These are phyloP conservation scores for Eufriesea mexicana DNA, from an alignment of 1,140 invertebrate species.

Conservation along the genomic window DNA sequence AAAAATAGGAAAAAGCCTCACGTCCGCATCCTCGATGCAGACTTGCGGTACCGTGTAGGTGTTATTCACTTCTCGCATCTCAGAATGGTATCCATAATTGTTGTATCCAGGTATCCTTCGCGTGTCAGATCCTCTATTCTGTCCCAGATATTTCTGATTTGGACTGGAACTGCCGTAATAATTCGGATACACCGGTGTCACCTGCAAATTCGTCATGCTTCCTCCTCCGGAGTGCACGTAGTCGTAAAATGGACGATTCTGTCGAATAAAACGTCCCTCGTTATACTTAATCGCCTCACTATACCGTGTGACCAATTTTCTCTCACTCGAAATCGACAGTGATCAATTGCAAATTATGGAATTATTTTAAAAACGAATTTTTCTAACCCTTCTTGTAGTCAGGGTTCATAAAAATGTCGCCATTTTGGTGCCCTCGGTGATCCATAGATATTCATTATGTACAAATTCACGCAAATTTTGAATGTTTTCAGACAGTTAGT, in stretches of 20 bases:
- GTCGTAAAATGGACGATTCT: constrained; percentile 73
- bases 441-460: too few relatives aligned
- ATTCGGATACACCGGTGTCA: constrained; percentile 65
- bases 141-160: constrained; percentile 50
- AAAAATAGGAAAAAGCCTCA: constrained; percentile 58
- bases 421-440: too few relatives aligned
- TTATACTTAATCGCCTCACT: too few relatives aligned
- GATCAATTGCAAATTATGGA: too few relatives aligned
- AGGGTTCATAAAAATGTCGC: too few relatives aligned
- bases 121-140: constrained; percentile 48
- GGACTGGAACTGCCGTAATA: constrained; percentile 76
- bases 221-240: constrained; percentile 68
- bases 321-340: too few relatives aligned
- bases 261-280: constrained; percentile 16
- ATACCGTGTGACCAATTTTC: too few relatives aligned
- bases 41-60: constrained; percentile 73
- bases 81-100: constrained; percentile 76
- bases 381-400: too few relatives aligned
- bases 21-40: constrained; percentile 72
- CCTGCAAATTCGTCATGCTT: constrained; percentile 49
- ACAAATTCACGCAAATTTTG: too few relatives aligned
- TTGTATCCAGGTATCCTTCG: constrained; percentile 68
- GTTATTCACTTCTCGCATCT: constrained; percentile 77
- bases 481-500: too few relatives aligned
- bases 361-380: too few relatives aligned